A percentile compares a stretch with the other conserved stretches of the same genome.
phyloP scores from a whole-genome alignment of 2,797 vertebrate species.

The Clarias laeviceps region DNA sequence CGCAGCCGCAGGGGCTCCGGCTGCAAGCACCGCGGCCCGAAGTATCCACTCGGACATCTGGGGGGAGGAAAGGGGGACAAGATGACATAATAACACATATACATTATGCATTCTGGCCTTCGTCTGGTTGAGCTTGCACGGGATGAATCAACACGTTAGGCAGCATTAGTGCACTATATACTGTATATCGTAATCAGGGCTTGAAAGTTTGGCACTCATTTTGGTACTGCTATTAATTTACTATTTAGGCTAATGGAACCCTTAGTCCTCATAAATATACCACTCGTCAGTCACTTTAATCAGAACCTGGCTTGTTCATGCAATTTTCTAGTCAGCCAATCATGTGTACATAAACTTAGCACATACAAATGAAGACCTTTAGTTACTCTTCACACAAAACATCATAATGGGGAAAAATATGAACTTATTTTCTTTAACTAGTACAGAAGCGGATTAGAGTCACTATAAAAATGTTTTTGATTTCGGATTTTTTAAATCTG shows the following conservation, averaged over 20 bases:
- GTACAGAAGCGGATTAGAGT: no score
- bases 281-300: neutral
- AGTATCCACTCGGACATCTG: conserved; percentile 98
- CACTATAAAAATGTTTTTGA: no score
- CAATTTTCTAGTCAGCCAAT: neutral
- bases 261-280: neutral
- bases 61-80: conserved; percentile 88
- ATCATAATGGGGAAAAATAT: neutral
- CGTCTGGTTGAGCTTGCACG: conserved; percentile 39
- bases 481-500: no score
- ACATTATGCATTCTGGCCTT: conserved; percentile 34
- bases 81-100: conserved; percentile 78
- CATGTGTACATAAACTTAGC: neutral
- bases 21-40: conserved; percentile 95
- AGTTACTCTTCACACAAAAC: neutral
- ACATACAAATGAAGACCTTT: neutral
- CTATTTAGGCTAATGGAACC: neutral
- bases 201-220: conserved; percentile 2
- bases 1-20: conserved; percentile 92
- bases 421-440: neutral
- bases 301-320: neutral
- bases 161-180: neutral
- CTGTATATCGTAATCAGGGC: neutral
- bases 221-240: neutral
- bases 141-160: neutral